Evolutionary conservation across 2,797 vertebrate genomes (phyloP).

Genomic region (Danio jaintianensis): DNA sequence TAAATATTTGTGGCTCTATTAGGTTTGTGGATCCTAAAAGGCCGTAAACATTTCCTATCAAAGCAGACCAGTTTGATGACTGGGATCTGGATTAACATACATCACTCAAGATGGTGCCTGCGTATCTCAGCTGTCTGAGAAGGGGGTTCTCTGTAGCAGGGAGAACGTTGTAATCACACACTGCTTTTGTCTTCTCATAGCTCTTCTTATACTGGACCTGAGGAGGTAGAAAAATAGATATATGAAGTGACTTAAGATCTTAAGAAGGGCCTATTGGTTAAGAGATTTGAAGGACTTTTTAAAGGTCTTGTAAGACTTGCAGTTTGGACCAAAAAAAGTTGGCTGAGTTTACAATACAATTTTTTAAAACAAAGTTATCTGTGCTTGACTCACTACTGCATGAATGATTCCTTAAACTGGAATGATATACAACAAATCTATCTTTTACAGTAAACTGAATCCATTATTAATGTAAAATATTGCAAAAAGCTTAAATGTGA

Average conservation of each 20-base stretch:
- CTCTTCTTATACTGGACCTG: constrained; percentile 94
- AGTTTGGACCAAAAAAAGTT: no score
- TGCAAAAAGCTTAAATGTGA: no score
- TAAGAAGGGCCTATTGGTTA: no score
- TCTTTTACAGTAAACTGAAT: no score
- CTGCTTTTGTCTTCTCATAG: constrained; percentile 90
- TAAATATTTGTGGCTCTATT: neutral
- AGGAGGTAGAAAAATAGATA: neutral
- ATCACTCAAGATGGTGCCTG: constrained; percentile 90
- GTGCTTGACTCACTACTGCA: no score
- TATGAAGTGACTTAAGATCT: neutral
- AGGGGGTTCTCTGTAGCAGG: constrained; percentile 95
- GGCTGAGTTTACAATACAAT: no score
- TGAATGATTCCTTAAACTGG: no score
- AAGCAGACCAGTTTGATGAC: neutral
- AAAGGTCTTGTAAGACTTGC: no score
- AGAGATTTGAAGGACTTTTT: no score
- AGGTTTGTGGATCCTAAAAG: neutral
- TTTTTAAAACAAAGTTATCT: no score
- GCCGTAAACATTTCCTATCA: neutral
- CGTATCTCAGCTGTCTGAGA: constrained; percentile 88
- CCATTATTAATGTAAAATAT: no score
- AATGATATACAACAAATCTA: no score
- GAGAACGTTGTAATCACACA: constrained; percentile 92
- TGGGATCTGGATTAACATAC: constrained; percentile 73